Percentiles rank a stretch among this genome's conserved stretches.
phyloP scores from a whole-genome alignment of 2,113 vertebrate genomes.

The Pollachius pollachius region DNA sequence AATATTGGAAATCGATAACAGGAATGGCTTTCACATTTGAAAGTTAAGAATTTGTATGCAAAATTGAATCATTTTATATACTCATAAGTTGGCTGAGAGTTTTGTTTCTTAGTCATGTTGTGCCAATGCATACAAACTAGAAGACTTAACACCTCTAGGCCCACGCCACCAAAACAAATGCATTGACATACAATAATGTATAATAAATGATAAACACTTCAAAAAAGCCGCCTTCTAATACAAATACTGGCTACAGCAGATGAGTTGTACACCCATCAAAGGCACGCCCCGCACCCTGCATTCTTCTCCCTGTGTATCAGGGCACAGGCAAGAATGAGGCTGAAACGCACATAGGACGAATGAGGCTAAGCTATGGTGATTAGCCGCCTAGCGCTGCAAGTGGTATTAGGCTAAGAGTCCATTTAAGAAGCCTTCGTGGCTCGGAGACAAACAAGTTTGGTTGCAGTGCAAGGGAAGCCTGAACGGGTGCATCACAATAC shows the following conservation, averaged over 20 bases:
- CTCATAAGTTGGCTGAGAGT: constrained; percentile 1
- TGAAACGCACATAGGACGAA: not conserved
- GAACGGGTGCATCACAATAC: constrained; percentile 35
- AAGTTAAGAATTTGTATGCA: not conserved
- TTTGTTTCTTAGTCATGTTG: not conserved
- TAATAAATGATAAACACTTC: constrained; percentile 18
- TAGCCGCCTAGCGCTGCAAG: not conserved
- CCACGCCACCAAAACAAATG: constrained; percentile 16
- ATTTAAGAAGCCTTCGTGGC: constrained; percentile 23
- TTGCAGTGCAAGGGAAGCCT: constrained; percentile 15
- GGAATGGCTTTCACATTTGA: not conserved
- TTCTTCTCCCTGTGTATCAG: constrained; percentile 11
- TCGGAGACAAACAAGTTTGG: constrained; percentile 22
- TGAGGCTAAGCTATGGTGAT: constrained; percentile 21
- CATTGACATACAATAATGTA: constrained; percentile 29
- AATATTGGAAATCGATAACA: not conserved
- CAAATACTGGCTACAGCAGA: constrained; percentile 48
- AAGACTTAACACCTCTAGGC: not conserved
- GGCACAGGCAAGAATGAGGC: not conserved
- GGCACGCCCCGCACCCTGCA: constrained; percentile 52
- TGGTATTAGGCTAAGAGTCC: constrained; percentile 7
- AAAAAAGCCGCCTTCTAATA: constrained; percentile 51
- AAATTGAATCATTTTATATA: not conserved
- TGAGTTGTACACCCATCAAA: constrained; percentile 56
- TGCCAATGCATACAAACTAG: too few relatives aligned